phyloP scores from a whole-genome alignment of 2,113 vertebrate genomes.

The Syngnathus scovelli region DNA sequence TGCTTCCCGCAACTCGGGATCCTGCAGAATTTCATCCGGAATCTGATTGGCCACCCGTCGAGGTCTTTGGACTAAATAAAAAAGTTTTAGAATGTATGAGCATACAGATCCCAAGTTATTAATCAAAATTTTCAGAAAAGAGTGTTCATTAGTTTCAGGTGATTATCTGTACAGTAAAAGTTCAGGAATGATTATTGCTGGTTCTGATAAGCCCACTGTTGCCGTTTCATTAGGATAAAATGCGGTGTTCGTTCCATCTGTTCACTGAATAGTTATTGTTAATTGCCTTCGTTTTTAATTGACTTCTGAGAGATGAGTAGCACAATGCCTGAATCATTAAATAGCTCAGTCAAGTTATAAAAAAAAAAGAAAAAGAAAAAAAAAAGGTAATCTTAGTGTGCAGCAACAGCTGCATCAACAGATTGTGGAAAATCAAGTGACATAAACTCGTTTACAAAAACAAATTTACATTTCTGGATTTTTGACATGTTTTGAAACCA shows the following conservation, averaged over 20 bases:
- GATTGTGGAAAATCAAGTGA: neutral
- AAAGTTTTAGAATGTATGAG: neutral
- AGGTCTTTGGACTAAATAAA: conserved; percentile 51
- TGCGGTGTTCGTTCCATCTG: neutral
- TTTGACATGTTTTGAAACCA: neutral
- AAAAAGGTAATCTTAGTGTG: neutral
- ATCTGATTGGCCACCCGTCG: conserved; percentile 83
- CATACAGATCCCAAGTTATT: neutral
- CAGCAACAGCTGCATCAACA: neutral
- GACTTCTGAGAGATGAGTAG: neutral
- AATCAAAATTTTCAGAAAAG: neutral
- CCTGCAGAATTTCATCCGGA: conserved; percentile 83
- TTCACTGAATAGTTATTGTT: neutral
- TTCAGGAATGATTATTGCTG: neutral
- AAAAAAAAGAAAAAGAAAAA: neutral
- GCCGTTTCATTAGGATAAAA: neutral
- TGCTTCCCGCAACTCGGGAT: conserved; percentile 76
- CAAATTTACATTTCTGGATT: neutral
- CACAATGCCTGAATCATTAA: neutral
- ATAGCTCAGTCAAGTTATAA: neutral
- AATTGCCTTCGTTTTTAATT: neutral
- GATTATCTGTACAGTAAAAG: neutral
- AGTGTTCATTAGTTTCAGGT: neutral
- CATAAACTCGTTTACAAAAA: neutral
- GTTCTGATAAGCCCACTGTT: neutral